A percentile compares a stretch with the other conserved stretches of the same genome.
phyloP scores from a whole-genome alignment of 2,113 vertebrate genomes.

The Muntiacus reevesi region DNA sequence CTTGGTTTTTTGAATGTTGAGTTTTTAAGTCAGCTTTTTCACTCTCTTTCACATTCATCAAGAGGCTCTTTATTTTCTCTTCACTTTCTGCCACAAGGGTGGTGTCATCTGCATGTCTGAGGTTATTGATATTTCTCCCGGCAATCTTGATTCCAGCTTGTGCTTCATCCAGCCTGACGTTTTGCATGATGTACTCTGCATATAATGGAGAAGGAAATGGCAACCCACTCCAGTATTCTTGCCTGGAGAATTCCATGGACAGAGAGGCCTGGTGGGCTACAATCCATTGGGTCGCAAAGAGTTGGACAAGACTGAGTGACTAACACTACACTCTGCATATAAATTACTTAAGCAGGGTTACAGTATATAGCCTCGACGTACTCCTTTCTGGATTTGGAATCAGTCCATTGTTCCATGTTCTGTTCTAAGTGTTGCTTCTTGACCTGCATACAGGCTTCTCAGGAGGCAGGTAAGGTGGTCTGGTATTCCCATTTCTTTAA shows the following conservation, averaged over 20 bases:
- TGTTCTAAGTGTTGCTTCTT: neutral
- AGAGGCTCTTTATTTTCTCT: neutral
- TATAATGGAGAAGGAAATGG: neutral
- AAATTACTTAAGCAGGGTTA: neutral
- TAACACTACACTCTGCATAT: neutral
- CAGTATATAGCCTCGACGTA: neutral
- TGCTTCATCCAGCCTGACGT: neutral
- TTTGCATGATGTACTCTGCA: neutral
- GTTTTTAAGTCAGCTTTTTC: neutral
- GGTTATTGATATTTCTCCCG: neutral
- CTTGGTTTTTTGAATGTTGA: neutral
- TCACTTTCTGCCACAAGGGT: neutral
- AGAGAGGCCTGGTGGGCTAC: neutral
- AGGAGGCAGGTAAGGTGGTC: neutral
- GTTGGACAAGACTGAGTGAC: neutral
- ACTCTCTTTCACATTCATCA: neutral
- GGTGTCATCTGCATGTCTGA: neutral
- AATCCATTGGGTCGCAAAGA: neutral
- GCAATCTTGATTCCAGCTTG: neutral
- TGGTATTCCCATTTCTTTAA: neutral
- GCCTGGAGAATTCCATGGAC: neutral
- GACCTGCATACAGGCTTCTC: neutral
- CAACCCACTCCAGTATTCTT: neutral
- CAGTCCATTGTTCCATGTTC: neutral
- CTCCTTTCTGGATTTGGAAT: neutral